Evolutionary conservation across 2,888 invertebrate genomes (phyloP).

Genomic region (Drosophila putrida): DNA sequence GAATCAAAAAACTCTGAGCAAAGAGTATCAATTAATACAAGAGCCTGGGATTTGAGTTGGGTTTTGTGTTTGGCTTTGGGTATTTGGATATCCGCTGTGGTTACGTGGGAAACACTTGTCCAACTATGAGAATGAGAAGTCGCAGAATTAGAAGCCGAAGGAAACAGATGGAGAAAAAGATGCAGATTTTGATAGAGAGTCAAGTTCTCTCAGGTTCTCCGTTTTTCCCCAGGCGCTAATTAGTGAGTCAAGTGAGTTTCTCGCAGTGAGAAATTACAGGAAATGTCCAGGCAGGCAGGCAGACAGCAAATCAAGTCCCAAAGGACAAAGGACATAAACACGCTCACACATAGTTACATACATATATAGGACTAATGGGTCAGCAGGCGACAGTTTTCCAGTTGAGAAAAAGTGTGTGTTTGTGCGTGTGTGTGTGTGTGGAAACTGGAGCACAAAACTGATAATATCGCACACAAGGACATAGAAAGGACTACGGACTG

Average conservation of each 20-base stretch:
- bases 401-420: not conserved
- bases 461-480: slow-evolving; percentile 56
- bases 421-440: slow-evolving; percentile 7
- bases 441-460: slow-evolving; percentile 73
- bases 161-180: not conserved
- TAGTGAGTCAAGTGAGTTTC: slow-evolving; percentile 39
- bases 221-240: slow-evolving; percentile 71
- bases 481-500: slow-evolving; percentile 42
- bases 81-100: slow-evolving; percentile 28
- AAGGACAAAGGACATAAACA: slow-evolving; percentile 54
- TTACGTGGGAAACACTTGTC: slow-evolving; percentile 57
- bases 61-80: slow-evolving; percentile 12
- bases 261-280: slow-evolving; percentile 70
- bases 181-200: slow-evolving; percentile 37
- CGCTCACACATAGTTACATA: slow-evolving; percentile 29
- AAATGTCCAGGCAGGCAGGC: slow-evolving; percentile 59
- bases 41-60: slow-evolving; percentile 17
- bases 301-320: slow-evolving; percentile 72
- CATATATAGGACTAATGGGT: slow-evolving; percentile 21
- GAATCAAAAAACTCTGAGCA: not conserved
- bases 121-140: slow-evolving; percentile 5
- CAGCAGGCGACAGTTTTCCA: slow-evolving; percentile 36
- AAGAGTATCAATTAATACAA: not conserved
- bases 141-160: not conserved
- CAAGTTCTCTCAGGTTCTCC: slow-evolving; percentile 27